Evolutionary conservation across 2,113 vertebrate species (phyloP).

Genomic region (Sclerurus mexicanus): DNA sequence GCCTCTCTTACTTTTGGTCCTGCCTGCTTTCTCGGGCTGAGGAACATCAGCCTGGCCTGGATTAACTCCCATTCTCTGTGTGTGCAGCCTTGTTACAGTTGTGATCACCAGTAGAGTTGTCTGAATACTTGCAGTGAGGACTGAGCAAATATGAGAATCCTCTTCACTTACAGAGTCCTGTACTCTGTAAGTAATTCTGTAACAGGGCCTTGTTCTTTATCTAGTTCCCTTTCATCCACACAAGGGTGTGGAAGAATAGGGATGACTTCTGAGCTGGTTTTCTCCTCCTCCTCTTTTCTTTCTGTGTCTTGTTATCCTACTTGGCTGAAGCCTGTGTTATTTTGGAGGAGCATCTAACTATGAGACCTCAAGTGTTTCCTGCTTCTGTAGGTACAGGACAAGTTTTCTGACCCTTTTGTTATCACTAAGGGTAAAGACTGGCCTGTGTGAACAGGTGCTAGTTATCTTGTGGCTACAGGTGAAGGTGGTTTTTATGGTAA

Average conservation of each 20-base stretch:
- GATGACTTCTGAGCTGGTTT: neutral
- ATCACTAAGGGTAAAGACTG: neutral
- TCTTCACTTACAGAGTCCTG: neutral
- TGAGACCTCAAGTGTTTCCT: neutral
- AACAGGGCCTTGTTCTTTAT: neutral
- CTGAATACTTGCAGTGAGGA: neutral
- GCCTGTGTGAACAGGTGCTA: neutral
- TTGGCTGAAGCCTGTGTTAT: neutral
- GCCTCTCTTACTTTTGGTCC: neutral
- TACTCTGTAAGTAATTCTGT: neutral
- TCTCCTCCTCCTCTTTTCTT: neutral
- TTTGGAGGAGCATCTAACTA: neutral
- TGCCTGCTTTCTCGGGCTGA: neutral
- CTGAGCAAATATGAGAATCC: neutral
- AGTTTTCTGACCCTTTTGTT: neutral
- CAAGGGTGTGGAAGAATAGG: neutral
- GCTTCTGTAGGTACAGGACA: neutral
- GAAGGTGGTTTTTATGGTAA: neutral
- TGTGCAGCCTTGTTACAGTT: neutral
- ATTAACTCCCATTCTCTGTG: fast-evolving
- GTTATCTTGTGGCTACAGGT: neutral
- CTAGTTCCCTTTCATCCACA: neutral
- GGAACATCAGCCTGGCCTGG: neutral
- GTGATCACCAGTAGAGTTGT: neutral
- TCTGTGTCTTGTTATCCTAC: neutral